These are phyloP conservation scores for Aphidius colemani DNA, from an alignment of 2,888 invertebrate species.

Conservation along the genomic window DNA sequence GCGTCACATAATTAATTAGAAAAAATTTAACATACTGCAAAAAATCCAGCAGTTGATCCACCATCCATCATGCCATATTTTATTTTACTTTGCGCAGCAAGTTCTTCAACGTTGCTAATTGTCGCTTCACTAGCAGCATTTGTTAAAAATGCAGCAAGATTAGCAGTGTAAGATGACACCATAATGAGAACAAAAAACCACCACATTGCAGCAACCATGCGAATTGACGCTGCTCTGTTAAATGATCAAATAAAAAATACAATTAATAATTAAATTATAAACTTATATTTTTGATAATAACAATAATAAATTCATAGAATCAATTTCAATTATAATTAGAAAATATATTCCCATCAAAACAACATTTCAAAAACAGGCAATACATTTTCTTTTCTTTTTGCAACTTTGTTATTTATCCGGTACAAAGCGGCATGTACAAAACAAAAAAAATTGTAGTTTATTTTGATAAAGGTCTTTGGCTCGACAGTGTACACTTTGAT, in stretches of 20 bases:
- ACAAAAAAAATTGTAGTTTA: not conserved
- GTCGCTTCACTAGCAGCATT: constrained; percentile 93
- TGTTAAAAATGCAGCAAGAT: constrained; percentile 91
- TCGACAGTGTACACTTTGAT: no score
- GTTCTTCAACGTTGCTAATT: constrained; percentile 93
- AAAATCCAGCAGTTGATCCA: constrained; percentile 94
- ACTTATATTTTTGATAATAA: no score
- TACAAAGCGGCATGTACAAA: no score
- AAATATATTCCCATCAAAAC: no score
- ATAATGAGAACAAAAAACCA: constrained; percentile 96
- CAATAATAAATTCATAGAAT: no score
- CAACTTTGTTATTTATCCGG: no score
- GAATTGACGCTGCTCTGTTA: constrained; percentile 80
- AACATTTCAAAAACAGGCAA: no score
- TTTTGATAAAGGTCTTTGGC: no score
- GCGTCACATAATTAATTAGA: not conserved
- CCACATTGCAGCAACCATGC: constrained; percentile 91
- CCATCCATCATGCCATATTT: constrained; percentile 93
- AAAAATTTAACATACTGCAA: constrained; percentile 71
- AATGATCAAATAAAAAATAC: not conserved
- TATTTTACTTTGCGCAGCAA: constrained; percentile 95
- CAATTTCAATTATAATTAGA: no score
- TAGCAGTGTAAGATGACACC: constrained; percentile 96
- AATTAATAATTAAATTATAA: not conserved
- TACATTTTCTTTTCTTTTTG: no score